Conservation (phyloP, 2,888 invertebrate genomes). For the Tribolium freemani region DNA sequence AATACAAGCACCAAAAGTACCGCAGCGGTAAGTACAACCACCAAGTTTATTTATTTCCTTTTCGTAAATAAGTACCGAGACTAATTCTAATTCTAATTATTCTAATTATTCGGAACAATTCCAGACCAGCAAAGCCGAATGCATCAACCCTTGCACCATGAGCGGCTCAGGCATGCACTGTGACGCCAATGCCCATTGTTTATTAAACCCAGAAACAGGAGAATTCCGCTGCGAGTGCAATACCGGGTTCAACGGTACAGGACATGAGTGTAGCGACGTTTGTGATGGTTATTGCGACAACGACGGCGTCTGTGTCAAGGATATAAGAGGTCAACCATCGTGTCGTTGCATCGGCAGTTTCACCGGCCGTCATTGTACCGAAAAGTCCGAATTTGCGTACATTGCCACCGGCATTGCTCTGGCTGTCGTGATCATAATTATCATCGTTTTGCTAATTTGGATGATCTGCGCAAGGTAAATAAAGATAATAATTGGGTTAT, state of each 20-base stretch:
- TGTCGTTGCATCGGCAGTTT: slow-evolving; percentile 94
- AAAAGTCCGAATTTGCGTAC: slow-evolving; percentile 95
- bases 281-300: slow-evolving; percentile 91
- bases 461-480: slow-evolving; percentile 92
- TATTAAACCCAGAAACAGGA: slow-evolving; percentile 84
- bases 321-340: slow-evolving; percentile 85
- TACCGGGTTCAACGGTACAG: slow-evolving; percentile 92
- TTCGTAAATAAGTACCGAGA: too few species aligned
- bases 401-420: slow-evolving; percentile 95
- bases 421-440: slow-evolving; percentile 92
- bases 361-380: slow-evolving; percentile 89
- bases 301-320: slow-evolving; percentile 89
- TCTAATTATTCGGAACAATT: neutral
- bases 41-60: neutral
- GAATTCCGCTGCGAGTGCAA: slow-evolving; percentile 94
- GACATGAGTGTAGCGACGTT: slow-evolving; percentile 84
- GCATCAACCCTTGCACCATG: slow-evolving; percentile 92
- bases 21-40: slow-evolving; percentile 82
- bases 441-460: slow-evolving; percentile 94
- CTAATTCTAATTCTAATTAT: too few species aligned
- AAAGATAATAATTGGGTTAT: neutral
- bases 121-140: slow-evolving; percentile 84
- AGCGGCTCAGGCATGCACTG: slow-evolving; percentile 87
- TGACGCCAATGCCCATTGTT: slow-evolving; percentile 88
- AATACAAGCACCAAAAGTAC: slow-evolving; percentile 90